phyloP scores from a whole-genome alignment of 2,113 vertebrate species.

The Prinia subflava region DNA sequence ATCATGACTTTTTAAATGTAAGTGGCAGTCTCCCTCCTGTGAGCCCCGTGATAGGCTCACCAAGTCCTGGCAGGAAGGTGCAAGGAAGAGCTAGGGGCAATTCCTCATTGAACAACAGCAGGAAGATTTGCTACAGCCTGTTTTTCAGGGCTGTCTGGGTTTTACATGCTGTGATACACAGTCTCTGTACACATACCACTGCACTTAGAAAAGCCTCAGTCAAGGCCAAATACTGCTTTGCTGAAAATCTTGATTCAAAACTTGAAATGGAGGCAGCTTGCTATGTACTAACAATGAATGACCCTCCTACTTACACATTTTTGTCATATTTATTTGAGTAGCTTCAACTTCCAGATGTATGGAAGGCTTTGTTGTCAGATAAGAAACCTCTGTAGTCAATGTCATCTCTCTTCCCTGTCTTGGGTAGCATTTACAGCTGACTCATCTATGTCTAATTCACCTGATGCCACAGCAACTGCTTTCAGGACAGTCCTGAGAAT shows the following conservation, averaged over 20 bases:
- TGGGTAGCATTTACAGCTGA: background rate
- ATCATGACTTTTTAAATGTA: background rate
- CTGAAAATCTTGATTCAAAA: background rate
- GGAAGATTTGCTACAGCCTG: background rate
- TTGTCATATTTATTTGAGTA: background rate
- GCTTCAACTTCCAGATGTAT: background rate
- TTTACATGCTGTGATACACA: background rate
- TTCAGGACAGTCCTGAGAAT: background rate
- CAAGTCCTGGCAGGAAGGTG: background rate
- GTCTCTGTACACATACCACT: background rate
- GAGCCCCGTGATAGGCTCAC: background rate
- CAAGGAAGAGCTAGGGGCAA: background rate
- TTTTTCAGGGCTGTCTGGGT: background rate
- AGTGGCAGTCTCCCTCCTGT: background rate
- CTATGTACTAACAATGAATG: background rate
- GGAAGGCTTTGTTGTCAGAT: constrained; percentile 11
- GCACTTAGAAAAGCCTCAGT: background rate
- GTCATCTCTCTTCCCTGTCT: background rate
- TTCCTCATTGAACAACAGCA: background rate
- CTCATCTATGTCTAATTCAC: background rate
- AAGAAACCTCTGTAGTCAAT: background rate
- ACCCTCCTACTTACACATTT: constrained; percentile 3
- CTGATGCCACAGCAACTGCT: background rate
- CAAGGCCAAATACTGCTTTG: background rate
- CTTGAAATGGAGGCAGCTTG: background rate